Evolutionary conservation across 2,797 vertebrate species (phyloP), one percentile per base, ranked within the genome.

Genomic region (Numenius phaeopus): DNA sequence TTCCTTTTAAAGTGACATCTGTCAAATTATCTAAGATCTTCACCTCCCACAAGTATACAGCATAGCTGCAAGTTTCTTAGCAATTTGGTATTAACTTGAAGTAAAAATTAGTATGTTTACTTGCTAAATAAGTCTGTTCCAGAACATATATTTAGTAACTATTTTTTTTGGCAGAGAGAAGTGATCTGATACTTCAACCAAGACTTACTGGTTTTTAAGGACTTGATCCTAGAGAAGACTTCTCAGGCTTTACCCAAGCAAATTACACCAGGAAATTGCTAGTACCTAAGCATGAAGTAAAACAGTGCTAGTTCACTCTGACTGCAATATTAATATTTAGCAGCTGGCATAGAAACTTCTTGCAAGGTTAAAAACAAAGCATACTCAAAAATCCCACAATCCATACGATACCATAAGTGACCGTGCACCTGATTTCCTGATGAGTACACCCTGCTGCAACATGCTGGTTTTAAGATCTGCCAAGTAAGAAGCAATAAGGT

Each of bases 21-120:
- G 94, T 94, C 92, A 94, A 64, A 83, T 94, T 91, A 89, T 83
- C 91, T 27, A 71, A 89, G 75, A 91, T 91, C 82, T 82, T 96
- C 91, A 93, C 92, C 79, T 96, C 95, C 94, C 83, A 96, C 94
- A 89, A 91, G 52, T 64, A 92, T 34, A 71, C 69, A 83, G 40
- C 69, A 81, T 70, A 83, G 49, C 95, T 94, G 37, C n/a, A 85
- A 87, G 57, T 72, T 89, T 92, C 82, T 86, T 83, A 89, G 86
- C 80, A 76, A 66, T 94, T 58, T 2, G 10, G 26, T 88, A 96
- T 93, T 96, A 94, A 83, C 66, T 80, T 42, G 21, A 91, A 87
- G 71, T 69, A 94, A 94, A 96, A 96, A 87, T 66, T 29, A 66
- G 55, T 84, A 50, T 65, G 44, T 83, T 95, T 96, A 58, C 52